phyloP scores from a whole-genome alignment of 53 echinoderm and acorn worm genomes.

The Crossaster papposus region DNA sequence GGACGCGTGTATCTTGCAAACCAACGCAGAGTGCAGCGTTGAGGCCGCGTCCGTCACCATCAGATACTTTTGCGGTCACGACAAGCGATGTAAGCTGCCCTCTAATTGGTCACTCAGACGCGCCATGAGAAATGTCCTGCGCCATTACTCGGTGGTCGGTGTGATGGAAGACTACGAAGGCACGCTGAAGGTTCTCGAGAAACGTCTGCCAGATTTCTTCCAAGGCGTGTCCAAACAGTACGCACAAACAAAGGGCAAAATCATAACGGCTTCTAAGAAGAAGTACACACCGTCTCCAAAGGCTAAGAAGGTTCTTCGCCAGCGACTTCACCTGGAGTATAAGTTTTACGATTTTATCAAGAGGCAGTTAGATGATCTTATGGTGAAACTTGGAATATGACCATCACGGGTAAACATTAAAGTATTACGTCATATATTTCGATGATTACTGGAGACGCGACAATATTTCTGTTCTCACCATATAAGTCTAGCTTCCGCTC shows the following conservation, averaged over 20 bases:
- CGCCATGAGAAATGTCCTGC: conserved; percentile 25
- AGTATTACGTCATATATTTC: no score
- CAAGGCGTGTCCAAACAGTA: not conserved
- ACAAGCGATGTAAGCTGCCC: conserved; percentile 56
- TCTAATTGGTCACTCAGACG: conserved; percentile 40
- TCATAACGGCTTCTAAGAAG: conserved; percentile 60
- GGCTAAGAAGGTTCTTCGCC: conserved; percentile 42
- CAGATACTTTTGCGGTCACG: conserved; percentile 84
- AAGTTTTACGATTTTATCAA: conserved; percentile 68
- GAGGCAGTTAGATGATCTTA: conserved; percentile 54
- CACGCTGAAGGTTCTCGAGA: conserved; percentile 33
- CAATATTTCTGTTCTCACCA: no score
- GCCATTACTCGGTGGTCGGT: conserved; percentile 26
- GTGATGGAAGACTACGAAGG: conserved; percentile 17
- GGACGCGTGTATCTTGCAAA: conserved; percentile 63
- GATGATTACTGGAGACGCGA: no score
- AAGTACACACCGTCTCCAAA: conserved; percentile 63
- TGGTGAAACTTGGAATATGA: conserved; percentile 47
- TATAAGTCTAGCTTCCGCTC: no score
- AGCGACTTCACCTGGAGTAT: conserved; percentile 64
- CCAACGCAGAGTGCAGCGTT: conserved; percentile 57
- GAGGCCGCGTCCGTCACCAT: conserved; percentile 65
- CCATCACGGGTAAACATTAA: not conserved
- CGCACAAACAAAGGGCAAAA: not conserved
- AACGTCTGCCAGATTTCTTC: conserved; percentile 13